Base-by-base conservation (phyloP, 1,140 invertebrate genomes). In the Ceratosolen fusciceps region DNA sequence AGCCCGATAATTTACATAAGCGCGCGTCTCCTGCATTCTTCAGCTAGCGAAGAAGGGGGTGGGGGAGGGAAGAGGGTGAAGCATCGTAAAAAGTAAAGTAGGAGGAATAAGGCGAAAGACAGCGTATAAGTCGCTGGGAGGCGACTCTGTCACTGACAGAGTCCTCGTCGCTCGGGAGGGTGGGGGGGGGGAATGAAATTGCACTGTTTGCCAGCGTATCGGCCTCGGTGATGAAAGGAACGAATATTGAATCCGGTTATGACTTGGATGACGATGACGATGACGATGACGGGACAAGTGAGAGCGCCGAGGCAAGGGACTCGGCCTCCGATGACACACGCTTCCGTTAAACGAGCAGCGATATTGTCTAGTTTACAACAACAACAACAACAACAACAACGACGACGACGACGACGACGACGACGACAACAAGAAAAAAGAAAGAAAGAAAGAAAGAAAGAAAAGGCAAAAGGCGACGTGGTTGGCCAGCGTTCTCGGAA, bases 211-310 rank as follows among this genome's bases (percentile, higher is more conserved):
- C 86, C 86, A 83, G 85, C 77, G 82, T 83, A 83, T 82, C 29
- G 29, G 82, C 77, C 84, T 83, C 83, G 83, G 83, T 87, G n/a
- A n/a, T n/a, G 86, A 88, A 88, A 88, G 82, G 85, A 87, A 86
- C 85, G 85, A 89, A 89, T 89, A 89, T 89, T 89, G 87, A 85
- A 89, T 88, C 85, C 85, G 85, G 86, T 88, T 89, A 89, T 89
- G 89, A 88, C 88, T 86, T 87, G 83, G 85, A 85, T 85, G 83
- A 86, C 83, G 83, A 58, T n/a, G 77, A 56, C 37, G n/a, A 37
- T 34, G 49, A 71, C 0, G 29, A 52, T 19, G 58, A 31, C 10
- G 34, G 12, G 58, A 31, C 2, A n/a, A 83, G 86, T 83, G 83
- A 54, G 29, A 70, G 37, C 34, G 19, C 31, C 43, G 62, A 70